Evolutionary conservation across 2,888 invertebrate genomes (phyloP), one percentile per base, ranked within the genome.

Genomic region (Gastracanthus pulcherrimus): DNA sequence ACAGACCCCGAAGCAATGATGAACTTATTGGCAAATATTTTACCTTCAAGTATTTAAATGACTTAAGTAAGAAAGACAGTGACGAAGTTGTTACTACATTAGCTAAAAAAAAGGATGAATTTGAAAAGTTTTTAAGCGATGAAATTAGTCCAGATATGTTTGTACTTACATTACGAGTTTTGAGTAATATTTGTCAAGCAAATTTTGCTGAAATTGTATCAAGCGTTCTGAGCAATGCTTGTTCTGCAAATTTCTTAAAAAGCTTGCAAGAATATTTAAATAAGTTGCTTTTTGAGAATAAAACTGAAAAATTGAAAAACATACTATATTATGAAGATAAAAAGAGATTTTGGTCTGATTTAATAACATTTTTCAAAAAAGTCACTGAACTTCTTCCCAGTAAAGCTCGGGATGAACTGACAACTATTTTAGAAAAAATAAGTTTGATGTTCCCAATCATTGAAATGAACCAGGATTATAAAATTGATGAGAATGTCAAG

Each of bases 331-430:
- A 72, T 29, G 11, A 72, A 9, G 45, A 72, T 41, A 31, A n/a
- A 11, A 38, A 60, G 23, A 60, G 26, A 60, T 72, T 72, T 72
- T 72, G 72, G 72, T n/a, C 9, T n/a, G 29, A 60, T 9, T 31
- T 72, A n/a, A 31, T 16, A 9, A 11, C n/a, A 29, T 72, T 72
- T 13, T 60, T 72, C 11, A 41, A 60, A 60, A 72, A 29, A 72
- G n/a, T 60, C 4, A 45, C 31, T 29, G 60, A 60, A n/a, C 31
- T 72, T 4, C 38, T 72, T 5, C 72, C 72, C 11, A 41, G 36
- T 36, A 72, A 58, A 29, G 72, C 72, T 41, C 13, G 72, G 3
- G 41, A 72, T 29, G 60, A 60, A 1, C 29, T 72, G 4, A 26
- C 11, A n/a, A 5, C 45, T 6, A 41, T 72, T n/a, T 41, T 60